Percentiles rank a stretch among this genome's conserved stretches.
These are phyloP conservation scores for Eretmochelys imbricata DNA, from an alignment of 2,113 vertebrate species.

Conservation along the genomic window DNA sequence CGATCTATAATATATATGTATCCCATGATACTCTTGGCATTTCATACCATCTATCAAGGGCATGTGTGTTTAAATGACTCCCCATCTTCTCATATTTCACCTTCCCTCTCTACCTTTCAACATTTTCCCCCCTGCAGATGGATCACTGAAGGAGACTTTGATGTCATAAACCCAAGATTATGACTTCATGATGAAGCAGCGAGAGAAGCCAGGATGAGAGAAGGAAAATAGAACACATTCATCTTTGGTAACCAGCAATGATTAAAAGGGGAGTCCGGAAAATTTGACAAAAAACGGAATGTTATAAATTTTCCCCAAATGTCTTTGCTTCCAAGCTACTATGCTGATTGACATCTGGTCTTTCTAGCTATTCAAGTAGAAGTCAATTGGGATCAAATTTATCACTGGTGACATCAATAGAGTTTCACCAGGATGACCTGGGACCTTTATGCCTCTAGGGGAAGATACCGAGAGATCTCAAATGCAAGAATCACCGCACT, in stretches of 20 bases:
- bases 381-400: background rate
- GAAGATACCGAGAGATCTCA: background rate
- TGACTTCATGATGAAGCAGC: background rate
- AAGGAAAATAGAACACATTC: background rate
- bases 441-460: background rate
- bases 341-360: background rate
- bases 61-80: background rate
- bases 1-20: background rate
- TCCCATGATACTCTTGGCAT: background rate
- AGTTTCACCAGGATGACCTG: background rate
- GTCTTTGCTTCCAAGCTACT: background rate
- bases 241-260: background rate
- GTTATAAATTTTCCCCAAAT: background rate
- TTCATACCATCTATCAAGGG: background rate
- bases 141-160: conserved; percentile 31
- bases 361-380: background rate
- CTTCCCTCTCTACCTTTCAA: background rate
- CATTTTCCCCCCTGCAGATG: background rate
- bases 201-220: background rate
- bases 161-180: background rate
- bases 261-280: background rate
- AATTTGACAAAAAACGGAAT: background rate
- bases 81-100: background rate
- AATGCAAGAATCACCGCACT: background rate
- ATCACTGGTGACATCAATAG: background rate